These are phyloP conservation scores for Tinamus major DNA, from an alignment of 2,797 vertebrate species.

Conservation along the genomic window DNA sequence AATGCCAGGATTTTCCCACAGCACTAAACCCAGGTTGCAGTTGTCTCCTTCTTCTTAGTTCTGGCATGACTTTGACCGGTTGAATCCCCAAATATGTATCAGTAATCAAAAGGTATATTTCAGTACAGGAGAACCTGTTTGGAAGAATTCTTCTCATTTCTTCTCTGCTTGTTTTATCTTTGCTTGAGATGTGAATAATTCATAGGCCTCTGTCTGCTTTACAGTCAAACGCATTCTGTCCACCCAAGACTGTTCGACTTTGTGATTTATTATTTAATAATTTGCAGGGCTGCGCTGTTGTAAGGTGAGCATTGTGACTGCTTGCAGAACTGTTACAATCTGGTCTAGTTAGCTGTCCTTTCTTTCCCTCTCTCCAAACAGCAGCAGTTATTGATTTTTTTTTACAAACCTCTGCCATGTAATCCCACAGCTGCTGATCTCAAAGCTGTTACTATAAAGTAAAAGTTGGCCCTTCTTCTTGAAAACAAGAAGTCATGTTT, in stretches of 20 bases:
- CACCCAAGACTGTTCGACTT: conserved; percentile 87
- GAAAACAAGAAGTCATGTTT: conserved; percentile 81
- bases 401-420: conserved; percentile 83
- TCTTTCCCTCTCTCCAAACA: conserved; percentile 86
- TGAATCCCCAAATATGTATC: conserved; percentile 76
- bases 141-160: conserved; percentile 86
- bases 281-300: conserved; percentile 88
- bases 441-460: conserved; percentile 85
- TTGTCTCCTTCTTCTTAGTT: conserved; percentile 72
- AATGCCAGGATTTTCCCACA: conserved; percentile 80
- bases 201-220: conserved; percentile 87
- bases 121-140: conserved; percentile 83
- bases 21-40: conserved; percentile 74
- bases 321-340: conserved; percentile 89
- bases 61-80: conserved; percentile 76
- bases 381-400: conserved; percentile 86
- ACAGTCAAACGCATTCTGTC: conserved; percentile 89
- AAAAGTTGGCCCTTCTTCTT: conserved; percentile 84
- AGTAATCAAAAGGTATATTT: conserved; percentile 82
- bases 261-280: conserved; percentile 95
- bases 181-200: conserved; percentile 89
- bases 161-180: conserved; percentile 88
- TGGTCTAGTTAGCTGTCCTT: conserved; percentile 87
- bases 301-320: conserved; percentile 87
- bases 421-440: conserved; percentile 85